Conservation (phyloP, 2,113 vertebrate genomes). For the Hymenochirus boettgeri region DNA sequence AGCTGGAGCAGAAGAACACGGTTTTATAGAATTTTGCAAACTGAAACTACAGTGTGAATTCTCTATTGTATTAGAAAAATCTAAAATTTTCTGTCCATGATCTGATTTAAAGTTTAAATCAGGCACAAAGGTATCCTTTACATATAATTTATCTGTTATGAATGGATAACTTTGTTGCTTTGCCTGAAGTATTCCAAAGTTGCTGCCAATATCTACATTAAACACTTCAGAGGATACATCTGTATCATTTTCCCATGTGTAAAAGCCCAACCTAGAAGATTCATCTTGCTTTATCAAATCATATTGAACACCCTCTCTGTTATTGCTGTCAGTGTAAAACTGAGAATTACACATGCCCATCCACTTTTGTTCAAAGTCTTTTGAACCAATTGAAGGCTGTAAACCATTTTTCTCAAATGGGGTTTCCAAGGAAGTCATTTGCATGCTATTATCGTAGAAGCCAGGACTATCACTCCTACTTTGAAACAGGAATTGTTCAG, state of each 20-base stretch:
- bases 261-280: slow-evolving; percentile 53
- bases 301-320: slow-evolving; percentile 56
- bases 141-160: slow-evolving; percentile 60
- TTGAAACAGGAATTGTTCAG: slow-evolving; percentile 61
- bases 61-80: slow-evolving; percentile 55
- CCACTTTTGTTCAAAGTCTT: slow-evolving; percentile 58
- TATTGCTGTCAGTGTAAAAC: slow-evolving; percentile 58
- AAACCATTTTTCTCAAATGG: slow-evolving; percentile 58
- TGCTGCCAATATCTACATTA: slow-evolving; percentile 56
- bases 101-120: slow-evolving; percentile 65
- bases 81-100: slow-evolving; percentile 59
- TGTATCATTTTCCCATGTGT: slow-evolving; percentile 59
- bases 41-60: slow-evolving; percentile 57
- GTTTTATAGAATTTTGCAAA: slow-evolving; percentile 57
- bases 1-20: slow-evolving; percentile 48
- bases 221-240: slow-evolving; percentile 56
- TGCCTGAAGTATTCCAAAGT: slow-evolving; percentile 61
- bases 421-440: slow-evolving; percentile 57
- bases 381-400: slow-evolving; percentile 51
- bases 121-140: slow-evolving; percentile 57
- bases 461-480: slow-evolving; percentile 54
- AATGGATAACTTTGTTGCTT: slow-evolving; percentile 59
- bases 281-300: slow-evolving; percentile 63
- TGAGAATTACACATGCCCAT: slow-evolving; percentile 57
- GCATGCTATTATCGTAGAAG: slow-evolving; percentile 49